Evolutionary conservation across 30 jellyfish, hydroid and myxozoan genomes (phyloP), one percentile per base, ranked within the genome.

Genomic region (Chironex yamaguchii): DNA sequence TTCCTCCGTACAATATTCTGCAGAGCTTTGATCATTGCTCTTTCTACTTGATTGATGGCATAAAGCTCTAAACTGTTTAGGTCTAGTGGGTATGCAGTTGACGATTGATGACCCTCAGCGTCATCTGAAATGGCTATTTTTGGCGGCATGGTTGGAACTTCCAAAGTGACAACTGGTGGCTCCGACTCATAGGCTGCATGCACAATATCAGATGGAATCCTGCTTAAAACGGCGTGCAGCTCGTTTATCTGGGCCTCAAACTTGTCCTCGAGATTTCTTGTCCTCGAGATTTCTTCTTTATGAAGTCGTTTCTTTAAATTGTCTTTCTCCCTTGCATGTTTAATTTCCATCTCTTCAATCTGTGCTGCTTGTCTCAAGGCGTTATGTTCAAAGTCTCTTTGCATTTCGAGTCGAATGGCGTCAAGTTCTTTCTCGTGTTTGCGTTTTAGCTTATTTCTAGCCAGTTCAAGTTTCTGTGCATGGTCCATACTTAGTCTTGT

Each of bases 331-430:
- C 51, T 85, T 21, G 53, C 79, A 6, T 51, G 85, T 12, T 54
- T 49, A 3, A 82, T 36, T 49, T 82, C 92, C 53, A 82, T 3
- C 6, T 67, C 92, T 51, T 82, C 92, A 25, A 82, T 67, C 26
- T 82, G 72, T 3, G 81, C 92, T 0, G 92, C 92, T 25, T 82
- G 92, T 28, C 92, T 50, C 20, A 82, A 23, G 0, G 92, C 86
- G 35, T 82, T 82, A 12, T 49, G 72, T 33, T 68, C 79, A 54
- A 54, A 85, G 27, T 85, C 95, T 1, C 65, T 36, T 54, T 85
- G 95, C 81, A 85, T 67, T 63, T 85, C 95, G 4, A 35, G 29
- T 65, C 66, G 73, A 52, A 85, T 28, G 23, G 95, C 89, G 12
- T 85, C 95, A 30, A 85, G 32, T 29, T 85, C 95, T 50, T 35